A percentile compares a stretch with the other conserved stretches of the same genome.
Conservation (phyloP, 2,888 invertebrate species). For the Leptinotarsa peninsularis region DNA sequence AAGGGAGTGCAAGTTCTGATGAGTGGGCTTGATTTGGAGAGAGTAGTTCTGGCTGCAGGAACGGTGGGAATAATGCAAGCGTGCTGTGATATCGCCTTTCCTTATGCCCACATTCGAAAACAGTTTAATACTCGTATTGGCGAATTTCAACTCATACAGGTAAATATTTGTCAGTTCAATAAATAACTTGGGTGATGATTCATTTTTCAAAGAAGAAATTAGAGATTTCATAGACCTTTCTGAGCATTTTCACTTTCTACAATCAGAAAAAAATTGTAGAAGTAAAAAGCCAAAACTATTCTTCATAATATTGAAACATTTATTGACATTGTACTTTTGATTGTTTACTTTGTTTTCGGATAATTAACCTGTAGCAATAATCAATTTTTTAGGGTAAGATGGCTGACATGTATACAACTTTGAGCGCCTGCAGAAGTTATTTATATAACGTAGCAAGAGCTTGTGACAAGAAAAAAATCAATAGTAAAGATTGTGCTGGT, state of each 20-base stretch:
- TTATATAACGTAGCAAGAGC: slow-evolving; percentile 90
- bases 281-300: too few relatives aligned
- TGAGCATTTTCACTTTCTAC: too few relatives aligned
- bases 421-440: slow-evolving; percentile 90
- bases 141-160: slow-evolving; percentile 94
- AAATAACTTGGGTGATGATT: too few relatives aligned
- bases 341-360: background rate
- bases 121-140: slow-evolving; percentile 92
- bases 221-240: too few relatives aligned
- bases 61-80: slow-evolving; percentile 97
- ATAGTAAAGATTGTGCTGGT: slow-evolving; percentile 94
- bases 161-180: slow-evolving; percentile 54
- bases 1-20: slow-evolving; percentile 95
- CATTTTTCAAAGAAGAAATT: too few relatives aligned
- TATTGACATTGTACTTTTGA: too few relatives aligned
- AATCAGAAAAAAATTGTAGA: too few relatives aligned
- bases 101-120: slow-evolving; percentile 93
- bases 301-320: too few relatives aligned
- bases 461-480: slow-evolving; percentile 78
- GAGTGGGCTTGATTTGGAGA: slow-evolving; percentile 94
- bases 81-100: slow-evolving; percentile 91
- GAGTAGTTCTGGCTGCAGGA: slow-evolving; percentile 89
- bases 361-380: background rate
- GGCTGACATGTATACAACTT: slow-evolving; percentile 92
- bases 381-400: slow-evolving; percentile 83